Base-by-base conservation (phyloP, 2,797 vertebrate species). In the Falco cherrug region DNA sequence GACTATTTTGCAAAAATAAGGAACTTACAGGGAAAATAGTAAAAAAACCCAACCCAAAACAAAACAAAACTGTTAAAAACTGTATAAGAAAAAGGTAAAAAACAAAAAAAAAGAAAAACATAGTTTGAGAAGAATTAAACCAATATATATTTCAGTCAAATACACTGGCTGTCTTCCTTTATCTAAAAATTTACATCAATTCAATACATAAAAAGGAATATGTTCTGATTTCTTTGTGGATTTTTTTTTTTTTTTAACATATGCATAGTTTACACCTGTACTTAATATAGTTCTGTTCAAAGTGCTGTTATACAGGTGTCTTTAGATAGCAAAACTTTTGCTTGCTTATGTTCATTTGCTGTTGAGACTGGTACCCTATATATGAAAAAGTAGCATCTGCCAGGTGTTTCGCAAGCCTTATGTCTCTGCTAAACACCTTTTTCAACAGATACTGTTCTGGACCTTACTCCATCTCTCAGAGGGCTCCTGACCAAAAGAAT, bases 201-300 rank as follows among this genome's bases (percentile, higher is more conserved):
- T 63, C 54, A n/a, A 59, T 87, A 95, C 87, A 92, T 57, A 78
- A 87, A 87, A 57, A 13, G 59, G 28, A 84, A 90, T 78, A 93
- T 83, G 81, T 35, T 18, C 33, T 67, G 18, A 37, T 75, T 86
- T 89, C 24, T 94, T 24, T 69, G 25, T 54, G 28, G 6, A 68
- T 1, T 20, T 4, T 14, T 26, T 57, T 60, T 60, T 81, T 50
- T 37, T 35, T 47, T 89, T 41, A 43, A 56, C 41, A 70, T 22
- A 68, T 31, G 20, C 14, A 43, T 48, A 79, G 39, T 64, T 92
- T 68, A 59, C 83, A 28, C 22, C 10, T 33, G n/a, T 45, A 47
- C 18, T 25, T 48, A 69, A 8, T 4, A 18, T 3, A 68, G 24
- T 56, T 70, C n/a, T 87, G 33, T 31, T 84, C 7, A 8, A 87